Percentiles rank a stretch among this genome's conserved stretches.
Evolutionary conservation across 2,888 invertebrate species (phyloP).

Genomic region (Stenodema calcarata): DNA sequence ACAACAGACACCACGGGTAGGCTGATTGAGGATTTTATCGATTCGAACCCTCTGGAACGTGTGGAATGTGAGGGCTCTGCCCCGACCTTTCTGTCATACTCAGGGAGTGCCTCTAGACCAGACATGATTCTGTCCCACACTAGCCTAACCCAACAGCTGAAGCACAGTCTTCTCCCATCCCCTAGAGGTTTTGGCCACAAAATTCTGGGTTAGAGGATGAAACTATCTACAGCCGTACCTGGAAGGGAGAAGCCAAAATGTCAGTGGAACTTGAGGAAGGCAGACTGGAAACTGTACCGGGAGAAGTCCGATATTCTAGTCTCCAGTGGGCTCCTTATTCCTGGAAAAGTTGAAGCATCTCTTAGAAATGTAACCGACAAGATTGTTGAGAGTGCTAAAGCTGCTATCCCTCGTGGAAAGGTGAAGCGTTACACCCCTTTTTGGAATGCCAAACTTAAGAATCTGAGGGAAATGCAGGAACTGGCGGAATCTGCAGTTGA

Average conservation of each 20-base stretch:
- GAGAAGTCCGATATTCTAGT: background rate
- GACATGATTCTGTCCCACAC: conserved; percentile 3
- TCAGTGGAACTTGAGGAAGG: conserved; percentile 27
- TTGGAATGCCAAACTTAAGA: background rate
- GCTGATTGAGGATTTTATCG: background rate
- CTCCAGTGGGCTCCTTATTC: background rate
- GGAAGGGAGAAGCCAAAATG: background rate
- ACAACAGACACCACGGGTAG: background rate
- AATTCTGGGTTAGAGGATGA: background rate
- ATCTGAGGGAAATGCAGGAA: background rate
- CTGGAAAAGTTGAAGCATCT: background rate
- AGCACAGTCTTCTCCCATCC: background rate
- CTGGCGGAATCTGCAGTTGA: background rate
- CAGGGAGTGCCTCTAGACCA: background rate
- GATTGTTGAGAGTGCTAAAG: background rate
- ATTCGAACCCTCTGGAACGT: background rate
- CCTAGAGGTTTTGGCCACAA: conserved; percentile 2
- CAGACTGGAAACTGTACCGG: background rate
- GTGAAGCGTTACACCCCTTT: background rate
- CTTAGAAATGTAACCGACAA: background rate
- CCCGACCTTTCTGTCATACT: background rate
- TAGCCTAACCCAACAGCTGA: background rate
- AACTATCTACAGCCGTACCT: background rate
- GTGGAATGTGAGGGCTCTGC: background rate
- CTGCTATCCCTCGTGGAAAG: background rate